A percentile compares a stretch with the other conserved stretches of the same genome.
Conservation (phyloP, 2,888 invertebrate genomes). For the Malacosoma neustria region DNA sequence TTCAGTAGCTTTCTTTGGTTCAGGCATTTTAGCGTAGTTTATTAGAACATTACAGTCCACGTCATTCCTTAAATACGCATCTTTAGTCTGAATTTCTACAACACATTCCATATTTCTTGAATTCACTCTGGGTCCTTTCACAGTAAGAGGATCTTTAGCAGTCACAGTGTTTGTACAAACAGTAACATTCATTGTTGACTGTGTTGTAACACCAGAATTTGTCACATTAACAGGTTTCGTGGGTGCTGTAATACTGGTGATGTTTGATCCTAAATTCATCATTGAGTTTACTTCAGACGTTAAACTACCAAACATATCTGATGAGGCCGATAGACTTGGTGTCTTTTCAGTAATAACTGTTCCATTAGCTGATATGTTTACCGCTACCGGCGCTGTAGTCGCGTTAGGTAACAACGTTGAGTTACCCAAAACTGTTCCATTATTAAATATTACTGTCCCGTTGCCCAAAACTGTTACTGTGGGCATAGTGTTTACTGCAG, state of each 20-base stretch:
- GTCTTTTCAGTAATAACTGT: neutral
- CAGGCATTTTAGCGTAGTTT: constrained; percentile 45
- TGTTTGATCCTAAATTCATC: neutral
- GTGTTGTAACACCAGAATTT: constrained; percentile 7
- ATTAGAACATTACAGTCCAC: constrained; percentile 45
- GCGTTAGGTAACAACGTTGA: constrained; percentile 5
- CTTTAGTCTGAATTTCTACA: constrained; percentile 44
- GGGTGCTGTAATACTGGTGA: neutral
- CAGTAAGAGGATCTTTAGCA: constrained; percentile 37
- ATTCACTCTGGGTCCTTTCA: constrained; percentile 38
- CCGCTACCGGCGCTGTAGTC: constrained; percentile 4
- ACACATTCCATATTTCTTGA: constrained; percentile 38
- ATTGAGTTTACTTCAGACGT: constrained; percentile 1
- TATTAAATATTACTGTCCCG: neutral
- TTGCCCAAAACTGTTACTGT: neutral
- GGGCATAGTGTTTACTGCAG: neutral
- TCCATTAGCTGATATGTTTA: constrained; percentile 2
- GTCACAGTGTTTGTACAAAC: constrained; percentile 26
- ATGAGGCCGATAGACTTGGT: neutral
- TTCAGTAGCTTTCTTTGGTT: constrained; percentile 27
- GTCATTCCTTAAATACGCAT: constrained; percentile 28
- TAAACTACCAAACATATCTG: neutral
- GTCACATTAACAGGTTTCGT: neutral
- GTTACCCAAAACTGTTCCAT: constrained; percentile 5
- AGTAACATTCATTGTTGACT: constrained; percentile 24